Percentiles rank a stretch among this genome's conserved stretches.
These are phyloP conservation scores for Ephialtes manifestator DNA, from an alignment of 2,888 invertebrate genomes.

Conservation along the genomic window DNA sequence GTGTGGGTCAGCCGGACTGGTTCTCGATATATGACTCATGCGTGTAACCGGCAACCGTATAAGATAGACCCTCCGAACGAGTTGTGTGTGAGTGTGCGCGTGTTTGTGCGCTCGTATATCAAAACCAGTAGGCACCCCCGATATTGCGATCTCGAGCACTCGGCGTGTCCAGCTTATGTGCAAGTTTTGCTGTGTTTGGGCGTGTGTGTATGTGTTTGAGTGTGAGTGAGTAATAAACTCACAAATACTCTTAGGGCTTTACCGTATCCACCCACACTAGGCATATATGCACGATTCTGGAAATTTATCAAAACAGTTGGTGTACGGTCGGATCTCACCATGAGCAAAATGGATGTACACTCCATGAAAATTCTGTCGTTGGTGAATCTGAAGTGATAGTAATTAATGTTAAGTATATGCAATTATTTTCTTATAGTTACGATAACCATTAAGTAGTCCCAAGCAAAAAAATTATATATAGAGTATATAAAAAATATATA, in stretches of 20 bases:
- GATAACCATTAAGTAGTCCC: no score
- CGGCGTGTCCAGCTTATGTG: slow-evolving; percentile 58
- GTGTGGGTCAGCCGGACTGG: slow-evolving; percentile 79
- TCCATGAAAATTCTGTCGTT: no score
- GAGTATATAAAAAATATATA: no score
- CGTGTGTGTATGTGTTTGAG: no score
- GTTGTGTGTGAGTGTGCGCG: slow-evolving; percentile 58
- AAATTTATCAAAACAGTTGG: slow-evolving; percentile 33
- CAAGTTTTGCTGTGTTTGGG: slow-evolving; percentile 63
- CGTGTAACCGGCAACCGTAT: slow-evolving; percentile 77
- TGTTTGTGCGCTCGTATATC: slow-evolving; percentile 85
- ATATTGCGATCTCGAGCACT: slow-evolving; percentile 78
- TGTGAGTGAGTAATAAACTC: slow-evolving; percentile 63
- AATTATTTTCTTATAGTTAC: no score
- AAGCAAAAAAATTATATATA: no score
- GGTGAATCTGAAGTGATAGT: no score
- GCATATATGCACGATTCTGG: slow-evolving; percentile 41
- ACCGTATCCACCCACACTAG: slow-evolving; percentile 59
- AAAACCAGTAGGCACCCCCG: slow-evolving; percentile 86
- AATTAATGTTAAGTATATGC: no score
- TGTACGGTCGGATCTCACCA: not conserved
- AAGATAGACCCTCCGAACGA: slow-evolving; percentile 64
- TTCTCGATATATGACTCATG: slow-evolving; percentile 84
- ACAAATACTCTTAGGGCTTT: slow-evolving; percentile 41
- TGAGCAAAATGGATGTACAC: no score